Conservation (phyloP, 2,797 vertebrate genomes). For the Tragelaphus oryx region DNA sequence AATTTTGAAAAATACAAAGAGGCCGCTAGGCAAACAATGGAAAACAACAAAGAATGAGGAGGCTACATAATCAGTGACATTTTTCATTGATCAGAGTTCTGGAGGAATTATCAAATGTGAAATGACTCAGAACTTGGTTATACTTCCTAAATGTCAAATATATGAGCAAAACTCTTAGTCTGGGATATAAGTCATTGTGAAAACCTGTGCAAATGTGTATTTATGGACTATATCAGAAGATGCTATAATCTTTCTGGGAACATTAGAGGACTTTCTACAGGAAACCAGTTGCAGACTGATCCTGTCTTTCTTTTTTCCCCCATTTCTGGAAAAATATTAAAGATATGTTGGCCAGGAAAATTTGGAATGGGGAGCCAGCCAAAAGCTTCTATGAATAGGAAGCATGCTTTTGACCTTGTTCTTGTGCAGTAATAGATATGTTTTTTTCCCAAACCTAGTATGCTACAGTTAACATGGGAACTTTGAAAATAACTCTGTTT, state of each 20-base stretch:
- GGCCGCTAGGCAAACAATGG: background rate
- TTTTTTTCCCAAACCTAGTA: constrained; percentile 10
- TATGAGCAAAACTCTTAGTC: background rate
- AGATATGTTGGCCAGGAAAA: constrained; percentile 35
- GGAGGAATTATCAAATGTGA: background rate
- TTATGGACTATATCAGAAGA: background rate
- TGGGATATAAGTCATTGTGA: background rate
- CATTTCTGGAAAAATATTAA: constrained; percentile 47
- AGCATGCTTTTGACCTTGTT: constrained; percentile 33
- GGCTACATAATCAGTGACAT: background rate
- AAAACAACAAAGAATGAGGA: background rate
- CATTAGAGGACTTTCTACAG: constrained; percentile 36
- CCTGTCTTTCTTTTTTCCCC: background rate
- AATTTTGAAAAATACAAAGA: background rate
- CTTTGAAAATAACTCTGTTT: constrained; percentile 53
- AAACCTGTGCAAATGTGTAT: constrained; percentile 28
- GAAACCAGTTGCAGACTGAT: constrained; percentile 29
- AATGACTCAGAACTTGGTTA: constrained; percentile 25
- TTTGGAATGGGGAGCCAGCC: background rate
- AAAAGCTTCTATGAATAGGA: constrained; percentile 43
- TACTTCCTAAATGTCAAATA: constrained; percentile 6
- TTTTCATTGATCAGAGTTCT: background rate
- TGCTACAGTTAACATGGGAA: constrained; percentile 6
- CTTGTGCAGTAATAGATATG: constrained; percentile 23
- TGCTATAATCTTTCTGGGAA: constrained; percentile 25